Percentiles rank a stretch among this genome's conserved stretches.
Evolutionary conservation across 2,888 invertebrate genomes (phyloP).

Genomic region (Stenurella melanura): DNA sequence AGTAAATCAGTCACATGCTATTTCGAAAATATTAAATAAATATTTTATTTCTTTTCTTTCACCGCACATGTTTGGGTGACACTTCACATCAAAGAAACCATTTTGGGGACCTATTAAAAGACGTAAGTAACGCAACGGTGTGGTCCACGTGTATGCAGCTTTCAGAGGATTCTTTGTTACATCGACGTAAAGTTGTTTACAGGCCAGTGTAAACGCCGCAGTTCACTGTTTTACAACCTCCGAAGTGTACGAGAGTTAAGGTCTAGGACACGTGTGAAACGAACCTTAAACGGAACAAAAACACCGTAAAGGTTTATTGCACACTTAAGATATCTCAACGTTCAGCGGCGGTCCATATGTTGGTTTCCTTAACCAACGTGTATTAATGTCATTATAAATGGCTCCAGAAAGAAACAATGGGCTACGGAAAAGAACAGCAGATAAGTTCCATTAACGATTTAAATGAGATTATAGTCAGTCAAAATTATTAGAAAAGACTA

Average conservation of each 20-base stretch:
- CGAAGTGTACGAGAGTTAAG: slow-evolving; percentile 49
- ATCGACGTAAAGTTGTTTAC: slow-evolving; percentile 58
- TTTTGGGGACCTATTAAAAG: slow-evolving; percentile 47
- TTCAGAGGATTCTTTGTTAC: slow-evolving; percentile 55
- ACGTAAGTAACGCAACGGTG: slow-evolving; percentile 53
- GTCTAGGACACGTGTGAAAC: slow-evolving; percentile 56
- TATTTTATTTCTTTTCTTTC: slow-evolving; percentile 27
- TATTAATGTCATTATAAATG: neutral
- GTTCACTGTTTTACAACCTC: slow-evolving; percentile 55
- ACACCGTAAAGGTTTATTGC: slow-evolving; percentile 64
- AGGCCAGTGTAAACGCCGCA: slow-evolving; percentile 50
- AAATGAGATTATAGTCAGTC: neutral
- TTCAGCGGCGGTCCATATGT: slow-evolving; percentile 15
- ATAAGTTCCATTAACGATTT: neutral
- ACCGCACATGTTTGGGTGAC: slow-evolving; percentile 15
- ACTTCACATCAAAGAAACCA: slow-evolving; percentile 54
- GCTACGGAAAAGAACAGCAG: too few relatives aligned
- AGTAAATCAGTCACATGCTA: too few relatives aligned
- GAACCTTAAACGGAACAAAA: slow-evolving; percentile 61
- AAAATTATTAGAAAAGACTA: too few relatives aligned
- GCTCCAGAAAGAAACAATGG: neutral
- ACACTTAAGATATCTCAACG: slow-evolving; percentile 51
- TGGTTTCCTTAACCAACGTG: slow-evolving; percentile 13
- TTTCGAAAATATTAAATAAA: slow-evolving; percentile 20
- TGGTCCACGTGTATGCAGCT: slow-evolving; percentile 65